Conservation (phyloP, 35 echinoderm and acorn worm genomes). For the Lytechinus pictus region DNA sequence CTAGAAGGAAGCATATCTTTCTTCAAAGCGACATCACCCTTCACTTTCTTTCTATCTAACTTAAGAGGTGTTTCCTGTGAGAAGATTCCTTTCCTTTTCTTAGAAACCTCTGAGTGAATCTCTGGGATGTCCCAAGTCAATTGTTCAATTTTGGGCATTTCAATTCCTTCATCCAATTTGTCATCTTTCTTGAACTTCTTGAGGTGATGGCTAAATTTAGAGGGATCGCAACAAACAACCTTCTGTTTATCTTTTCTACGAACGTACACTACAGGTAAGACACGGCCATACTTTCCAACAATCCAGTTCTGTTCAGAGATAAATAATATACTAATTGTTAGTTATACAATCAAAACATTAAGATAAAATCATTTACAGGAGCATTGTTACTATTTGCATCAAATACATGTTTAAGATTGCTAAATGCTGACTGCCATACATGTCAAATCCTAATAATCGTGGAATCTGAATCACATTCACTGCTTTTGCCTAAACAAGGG, state of each 20-base stretch:
- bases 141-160: not conserved
- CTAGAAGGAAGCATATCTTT: not conserved
- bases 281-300: constrained; percentile 89
- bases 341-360: not conserved
- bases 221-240: constrained; percentile 76
- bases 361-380: not conserved
- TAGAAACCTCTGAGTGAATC: constrained; percentile 2
- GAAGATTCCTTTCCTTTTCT: constrained; percentile 63
- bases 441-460: too few relatives aligned
- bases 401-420: not conserved
- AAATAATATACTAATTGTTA: constrained; percentile 21
- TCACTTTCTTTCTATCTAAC: not conserved
- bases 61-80: constrained; percentile 4
- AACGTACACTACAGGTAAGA: constrained; percentile 87
- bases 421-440: not conserved
- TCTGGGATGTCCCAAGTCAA: constrained; percentile 62
- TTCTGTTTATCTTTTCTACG: constrained; percentile 82
- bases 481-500: too few relatives aligned
- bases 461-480: too few relatives aligned
- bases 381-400: not conserved
- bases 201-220: constrained; percentile 76
- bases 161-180: not conserved
- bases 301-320: constrained; percentile 78
- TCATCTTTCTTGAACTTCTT: constrained; percentile 71
- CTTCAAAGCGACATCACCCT: not conserved